Base-by-base conservation (phyloP, 2,888 invertebrate genomes). In the Xylota segnis region DNA sequence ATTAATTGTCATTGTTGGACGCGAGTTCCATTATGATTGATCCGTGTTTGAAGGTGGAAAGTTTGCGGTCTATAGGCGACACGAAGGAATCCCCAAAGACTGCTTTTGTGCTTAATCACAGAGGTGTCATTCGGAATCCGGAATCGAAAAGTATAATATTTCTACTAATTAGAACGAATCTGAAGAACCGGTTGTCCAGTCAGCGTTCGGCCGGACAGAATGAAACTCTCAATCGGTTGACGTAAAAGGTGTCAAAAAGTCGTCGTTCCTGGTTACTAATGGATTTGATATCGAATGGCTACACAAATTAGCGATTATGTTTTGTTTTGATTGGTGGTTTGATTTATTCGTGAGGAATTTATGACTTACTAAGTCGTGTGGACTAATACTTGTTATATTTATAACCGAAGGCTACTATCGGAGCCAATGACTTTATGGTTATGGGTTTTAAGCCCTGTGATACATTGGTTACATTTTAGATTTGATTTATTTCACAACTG, bases 151-250 rank as follows among this genome's bases (percentile, higher is more conserved):
- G 23, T 40, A 61, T 7, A 43, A 61, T n/a, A 43, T 43, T 61
- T 59, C 23, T 37, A n/a, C 43, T 43, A 61, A 61, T 61, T 61
- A 61, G 43, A 23, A 43, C 59, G 14, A 61, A 61, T 27, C 27
- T 7, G 5, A 6, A 12, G 12, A 61, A 61, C 59, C 43, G 40
- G 59, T 61, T 43, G 59, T n/a, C 27, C 27, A 61, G 40, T 61
- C 59, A 61, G 32, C 4, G 9, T 18, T 16, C 7, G 7, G 7
- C 29, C n/a, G n/a, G 23, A n/a, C 10, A 34, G n/a, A 32, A 9
- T 56, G 32, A 32, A 56, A 16, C 16, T n/a, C 34, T 10, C 14
- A 56, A 1, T 14, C 32, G 32, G 3, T 56, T 5, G 27, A 34
- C 32, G 7, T 32, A n/a, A 0, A 5, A 56, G 32, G 56, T 56